phyloP scores from a whole-genome alignment of 2,888 invertebrate species.

The Dryomyza anilis region DNA sequence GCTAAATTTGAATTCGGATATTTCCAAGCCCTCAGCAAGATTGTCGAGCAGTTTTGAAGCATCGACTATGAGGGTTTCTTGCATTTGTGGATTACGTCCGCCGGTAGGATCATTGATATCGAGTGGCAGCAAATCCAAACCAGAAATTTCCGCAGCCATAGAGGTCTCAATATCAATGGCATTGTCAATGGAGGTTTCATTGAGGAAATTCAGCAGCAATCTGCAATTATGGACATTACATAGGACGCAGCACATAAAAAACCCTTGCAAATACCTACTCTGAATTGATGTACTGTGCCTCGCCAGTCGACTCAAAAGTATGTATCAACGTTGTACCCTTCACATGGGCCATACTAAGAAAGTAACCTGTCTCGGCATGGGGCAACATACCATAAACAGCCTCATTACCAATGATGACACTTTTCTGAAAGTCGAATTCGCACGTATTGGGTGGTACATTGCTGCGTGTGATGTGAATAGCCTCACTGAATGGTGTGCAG shows the following conservation, averaged over 20 bases:
- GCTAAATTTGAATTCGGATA: conserved; percentile 55
- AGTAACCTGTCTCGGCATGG: conserved; percentile 56
- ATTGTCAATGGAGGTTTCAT: conserved; percentile 59
- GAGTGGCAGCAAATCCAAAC: conserved; percentile 50
- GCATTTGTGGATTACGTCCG: conserved; percentile 57
- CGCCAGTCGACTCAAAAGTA: conserved; percentile 61
- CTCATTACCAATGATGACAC: conserved; percentile 60
- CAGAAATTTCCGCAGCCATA: conserved; percentile 52
- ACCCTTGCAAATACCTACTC: conserved; percentile 48
- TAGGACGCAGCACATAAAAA: too few species aligned
- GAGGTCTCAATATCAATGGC: conserved; percentile 59
- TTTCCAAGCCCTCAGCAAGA: conserved; percentile 59
- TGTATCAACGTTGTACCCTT: conserved; percentile 60
- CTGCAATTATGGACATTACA: conserved; percentile 34
- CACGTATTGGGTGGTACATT: conserved; percentile 60
- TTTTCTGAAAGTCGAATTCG: conserved; percentile 60
- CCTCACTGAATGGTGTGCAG: conserved; percentile 56
- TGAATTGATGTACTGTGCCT: conserved; percentile 59
- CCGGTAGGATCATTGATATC: conserved; percentile 59
- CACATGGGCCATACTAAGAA: conserved; percentile 56
- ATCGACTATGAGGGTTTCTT: conserved; percentile 52
- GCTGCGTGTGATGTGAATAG: conserved; percentile 58
- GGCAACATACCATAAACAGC: conserved; percentile 57
- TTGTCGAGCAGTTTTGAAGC: conserved; percentile 53
- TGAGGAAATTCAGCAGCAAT: conserved; percentile 53